A percentile compares a stretch with the other conserved stretches of the same genome.
Evolutionary conservation across 2,888 invertebrate genomes (phyloP).

Genomic region (Orthosia gothica): DNA sequence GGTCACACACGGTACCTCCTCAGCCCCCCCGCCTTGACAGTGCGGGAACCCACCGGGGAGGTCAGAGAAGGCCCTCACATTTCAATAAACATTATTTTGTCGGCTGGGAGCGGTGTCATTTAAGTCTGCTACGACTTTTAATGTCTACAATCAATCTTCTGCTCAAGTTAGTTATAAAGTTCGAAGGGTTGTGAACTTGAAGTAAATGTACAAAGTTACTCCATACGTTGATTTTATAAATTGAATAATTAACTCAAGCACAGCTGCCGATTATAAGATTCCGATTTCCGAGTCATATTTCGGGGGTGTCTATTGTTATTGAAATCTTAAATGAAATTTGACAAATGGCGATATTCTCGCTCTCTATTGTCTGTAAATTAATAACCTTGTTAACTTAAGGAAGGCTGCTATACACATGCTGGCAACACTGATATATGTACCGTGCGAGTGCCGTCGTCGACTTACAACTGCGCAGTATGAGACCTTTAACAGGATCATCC

Average conservation of each 20-base stretch:
- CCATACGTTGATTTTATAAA: background rate
- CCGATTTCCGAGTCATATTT: conserved; percentile 10
- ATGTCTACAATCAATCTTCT: conserved; percentile 7
- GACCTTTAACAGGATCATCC: background rate
- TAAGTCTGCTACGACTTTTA: background rate
- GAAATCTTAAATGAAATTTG: conserved; percentile 16
- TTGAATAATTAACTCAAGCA: conserved; percentile 11
- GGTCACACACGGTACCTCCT: no score
- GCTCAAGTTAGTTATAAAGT: conserved; percentile 9
- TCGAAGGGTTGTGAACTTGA: background rate
- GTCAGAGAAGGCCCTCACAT: no score
- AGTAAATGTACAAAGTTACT: background rate
- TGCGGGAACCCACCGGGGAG: no score
- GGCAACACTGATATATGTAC: background rate
- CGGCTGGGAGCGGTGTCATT: no score
- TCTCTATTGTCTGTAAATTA: conserved; percentile 2
- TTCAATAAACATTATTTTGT: no score
- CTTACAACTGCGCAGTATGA: background rate
- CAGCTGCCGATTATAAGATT: conserved; percentile 8
- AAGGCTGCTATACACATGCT: no score
- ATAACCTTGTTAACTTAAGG: background rate
- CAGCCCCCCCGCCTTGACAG: no score
- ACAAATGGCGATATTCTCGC: background rate
- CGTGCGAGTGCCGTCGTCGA: background rate
- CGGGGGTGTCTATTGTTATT: conserved; percentile 12